A percentile compares a stretch with the other conserved stretches of the same genome.
phyloP scores from a whole-genome alignment of 2,113 vertebrate species.

The Chaetorhynchus papuensis region DNA sequence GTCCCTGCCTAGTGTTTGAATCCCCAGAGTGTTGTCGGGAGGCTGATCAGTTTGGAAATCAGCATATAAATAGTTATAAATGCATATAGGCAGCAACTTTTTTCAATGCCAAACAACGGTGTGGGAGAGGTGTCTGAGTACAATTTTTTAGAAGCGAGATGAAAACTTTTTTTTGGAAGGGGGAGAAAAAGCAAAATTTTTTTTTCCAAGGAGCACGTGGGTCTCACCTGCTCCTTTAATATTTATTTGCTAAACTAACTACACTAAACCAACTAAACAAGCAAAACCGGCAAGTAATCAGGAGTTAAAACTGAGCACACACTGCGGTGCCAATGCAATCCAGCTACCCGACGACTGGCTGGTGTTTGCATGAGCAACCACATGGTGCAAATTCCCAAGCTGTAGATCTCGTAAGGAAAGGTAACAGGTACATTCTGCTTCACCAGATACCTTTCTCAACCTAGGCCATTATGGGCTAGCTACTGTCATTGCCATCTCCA shows the following conservation, averaged over 20 bases:
- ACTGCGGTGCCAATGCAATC: not conserved
- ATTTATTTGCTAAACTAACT: not conserved
- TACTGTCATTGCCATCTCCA: not conserved
- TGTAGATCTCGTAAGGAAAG: not conserved
- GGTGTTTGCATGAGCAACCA: not conserved
- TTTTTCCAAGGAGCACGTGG: not conserved
- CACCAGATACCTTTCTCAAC: not conserved
- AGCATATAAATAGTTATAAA: not conserved
- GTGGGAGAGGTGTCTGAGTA: not conserved
- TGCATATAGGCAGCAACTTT: not conserved
- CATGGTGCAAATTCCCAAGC: not conserved
- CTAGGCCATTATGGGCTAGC: not conserved
- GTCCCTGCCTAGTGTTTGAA: not conserved
- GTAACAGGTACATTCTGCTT: not conserved
- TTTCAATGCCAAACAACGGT: not conserved
- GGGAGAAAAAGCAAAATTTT: not conserved
- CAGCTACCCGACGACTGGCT: not conserved
- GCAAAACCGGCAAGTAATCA: not conserved
- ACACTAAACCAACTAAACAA: not conserved
- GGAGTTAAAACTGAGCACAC: not conserved
- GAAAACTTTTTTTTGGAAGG: not conserved
- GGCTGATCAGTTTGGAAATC: not conserved
- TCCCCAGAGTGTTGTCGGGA: not conserved
- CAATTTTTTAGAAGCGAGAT: not conserved
- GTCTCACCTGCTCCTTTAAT: not conserved